Evolutionary conservation across 2,888 invertebrate genomes (phyloP).

Genomic region (Sarcophaga rosellei): DNA sequence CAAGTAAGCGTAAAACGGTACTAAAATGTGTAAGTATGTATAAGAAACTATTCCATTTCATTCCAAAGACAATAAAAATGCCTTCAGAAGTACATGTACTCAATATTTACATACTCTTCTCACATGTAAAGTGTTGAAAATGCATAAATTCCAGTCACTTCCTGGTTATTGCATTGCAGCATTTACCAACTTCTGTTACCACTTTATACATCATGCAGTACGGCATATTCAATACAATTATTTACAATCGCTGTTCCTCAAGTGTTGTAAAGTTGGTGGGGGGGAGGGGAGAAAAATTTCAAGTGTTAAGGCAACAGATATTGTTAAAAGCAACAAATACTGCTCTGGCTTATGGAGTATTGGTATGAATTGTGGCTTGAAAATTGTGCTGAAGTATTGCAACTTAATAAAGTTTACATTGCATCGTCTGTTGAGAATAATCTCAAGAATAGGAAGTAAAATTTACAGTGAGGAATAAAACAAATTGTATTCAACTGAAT

Average conservation of each 20-base stretch:
- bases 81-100: not conserved
- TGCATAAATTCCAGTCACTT: not conserved
- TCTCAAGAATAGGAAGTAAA: too few relatives aligned
- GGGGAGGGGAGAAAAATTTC: too few relatives aligned
- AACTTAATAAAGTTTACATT: conserved; percentile 50
- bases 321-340: too few relatives aligned
- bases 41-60: not conserved
- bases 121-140: not conserved
- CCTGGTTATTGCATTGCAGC: not conserved
- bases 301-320: too few relatives aligned
- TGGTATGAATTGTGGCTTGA: conserved; percentile 28
- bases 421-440: too few relatives aligned
- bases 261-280: too few relatives aligned
- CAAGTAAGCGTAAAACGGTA: too few relatives aligned
- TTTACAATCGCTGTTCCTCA: too few relatives aligned
- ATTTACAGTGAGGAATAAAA: too few relatives aligned
- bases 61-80: not conserved
- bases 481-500: too few relatives aligned
- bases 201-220: not conserved
- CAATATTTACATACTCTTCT: not conserved
- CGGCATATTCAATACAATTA: not conserved
- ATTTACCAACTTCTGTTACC: not conserved
- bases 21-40: too few relatives aligned
- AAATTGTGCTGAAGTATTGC: conserved; percentile 49
- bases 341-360: too few relatives aligned